Conservation (phyloP, 2,113 vertebrate genomes). For the Fulmarus glacialis region DNA sequence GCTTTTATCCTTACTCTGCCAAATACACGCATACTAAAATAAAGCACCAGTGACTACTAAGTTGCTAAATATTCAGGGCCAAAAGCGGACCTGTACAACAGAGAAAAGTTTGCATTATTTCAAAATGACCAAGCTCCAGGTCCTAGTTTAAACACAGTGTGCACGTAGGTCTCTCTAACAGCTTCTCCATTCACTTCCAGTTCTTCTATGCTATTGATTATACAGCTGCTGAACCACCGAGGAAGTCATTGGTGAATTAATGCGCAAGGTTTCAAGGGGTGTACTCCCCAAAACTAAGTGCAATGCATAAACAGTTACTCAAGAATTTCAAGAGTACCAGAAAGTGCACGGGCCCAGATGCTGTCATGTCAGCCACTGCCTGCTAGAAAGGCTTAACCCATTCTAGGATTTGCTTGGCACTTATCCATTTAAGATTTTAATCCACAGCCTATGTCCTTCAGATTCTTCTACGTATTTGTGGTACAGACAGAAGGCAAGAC, state of each 20-base stretch:
- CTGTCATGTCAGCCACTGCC: neutral
- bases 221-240: neutral
- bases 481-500: neutral
- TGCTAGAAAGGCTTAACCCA: neutral
- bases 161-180: neutral
- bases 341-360: rapidly evolving
- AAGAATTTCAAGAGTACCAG: neutral
- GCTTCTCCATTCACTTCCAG: neutral
- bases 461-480: neutral
- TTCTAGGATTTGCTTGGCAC: neutral
- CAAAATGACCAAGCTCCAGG: neutral
- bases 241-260: neutral
- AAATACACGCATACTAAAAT: neutral
- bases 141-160: neutral
- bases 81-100: neutral
- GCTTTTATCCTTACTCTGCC: neutral
- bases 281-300: neutral
- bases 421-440: constrained; percentile 28
- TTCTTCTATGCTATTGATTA: neutral
- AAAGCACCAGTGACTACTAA: neutral
- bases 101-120: neutral
- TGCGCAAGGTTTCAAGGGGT: neutral
- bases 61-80: neutral
- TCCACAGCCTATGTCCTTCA: neutral
- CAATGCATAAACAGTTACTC: neutral